Evolutionary conservation across 2,888 invertebrate species (phyloP), one percentile per base, ranked within the genome.

Genomic region (Aquatica leii): DNA sequence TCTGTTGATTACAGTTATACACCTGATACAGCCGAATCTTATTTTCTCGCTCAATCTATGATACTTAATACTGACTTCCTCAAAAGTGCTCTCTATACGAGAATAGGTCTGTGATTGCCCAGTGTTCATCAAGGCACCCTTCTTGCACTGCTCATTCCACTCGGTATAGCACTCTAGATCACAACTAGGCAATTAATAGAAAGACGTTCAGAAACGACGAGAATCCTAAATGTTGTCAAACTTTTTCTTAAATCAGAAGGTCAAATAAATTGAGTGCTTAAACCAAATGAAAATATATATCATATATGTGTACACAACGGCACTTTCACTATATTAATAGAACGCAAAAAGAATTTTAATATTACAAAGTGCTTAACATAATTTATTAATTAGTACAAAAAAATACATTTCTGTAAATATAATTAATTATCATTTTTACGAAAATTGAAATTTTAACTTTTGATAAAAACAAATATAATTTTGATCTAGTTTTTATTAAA

Each of bases 141-240:
- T 76, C 68, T 67, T 69, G 59, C 55, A 65, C 58, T 56, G 62
- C 66, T 64, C 62, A 62, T 61, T 66, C 63, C 67, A 69, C 66
- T 55, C 70, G 65, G 69, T 66, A 69, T 70, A 75, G 74, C 76
- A 73, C 76, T 78, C 75, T 70, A 76, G 80, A 79, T 80, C 79
- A 80, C 78, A 79, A 78, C 78, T 77, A 73, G 75, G 78, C 79
- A 80, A 80, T 80, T 80, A 80, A 80, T 79, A 80, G 79, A 77
- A 79, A 79, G 78, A 77, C 77, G 76, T 71, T 73, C 74, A 75
- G 74, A 76, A 76, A 76, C 79, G 80, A 79, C 78, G 72, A 75
- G 80, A 80, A 80, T 80, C 76, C 77, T 76, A 79, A 80, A 76
- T 76, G 76, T 60, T 69, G 69, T 69, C 70, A 70, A 70, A 62